phyloP scores from a whole-genome alignment of 92 coral and sea anemone genomes.

The Phenganax marumi region DNA sequence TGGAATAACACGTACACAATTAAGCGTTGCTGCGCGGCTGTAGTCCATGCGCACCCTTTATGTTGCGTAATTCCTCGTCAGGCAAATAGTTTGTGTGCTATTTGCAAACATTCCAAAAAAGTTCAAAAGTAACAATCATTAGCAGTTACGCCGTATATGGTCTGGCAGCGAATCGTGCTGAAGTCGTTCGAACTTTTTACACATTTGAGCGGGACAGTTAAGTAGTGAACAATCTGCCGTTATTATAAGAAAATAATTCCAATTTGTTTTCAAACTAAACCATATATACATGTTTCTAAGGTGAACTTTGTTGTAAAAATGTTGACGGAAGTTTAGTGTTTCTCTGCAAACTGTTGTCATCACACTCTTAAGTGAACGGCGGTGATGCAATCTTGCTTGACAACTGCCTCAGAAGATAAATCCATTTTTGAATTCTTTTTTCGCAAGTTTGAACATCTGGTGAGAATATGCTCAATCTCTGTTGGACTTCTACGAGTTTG shows the following conservation, averaged over 20 bases:
- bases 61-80: too few species aligned
- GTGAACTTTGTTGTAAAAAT: background rate
- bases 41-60: too few species aligned
- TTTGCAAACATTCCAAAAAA: too few species aligned
- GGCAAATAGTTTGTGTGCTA: too few species aligned
- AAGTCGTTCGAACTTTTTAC: too few species aligned
- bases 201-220: too few species aligned
- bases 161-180: too few species aligned
- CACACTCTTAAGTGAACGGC: slow-evolving; percentile 29
- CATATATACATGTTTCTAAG: background rate
- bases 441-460: background rate
- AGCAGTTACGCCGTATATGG: too few species aligned
- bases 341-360: slow-evolving; percentile 22
- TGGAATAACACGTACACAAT: background rate
- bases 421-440: background rate
- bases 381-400: slow-evolving; percentile 32
- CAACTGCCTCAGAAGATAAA: slow-evolving; percentile 7
- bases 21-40: too few species aligned
- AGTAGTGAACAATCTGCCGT: too few species aligned
- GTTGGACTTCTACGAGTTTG: too few species aligned
- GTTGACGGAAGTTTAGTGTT: background rate
- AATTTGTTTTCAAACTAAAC: background rate
- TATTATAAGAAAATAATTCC: background rate
- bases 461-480: background rate
- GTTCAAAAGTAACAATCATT: too few species aligned